These are phyloP conservation scores for Channallabes apus DNA, from an alignment of 2,797 vertebrate genomes.

Conservation along the genomic window DNA sequence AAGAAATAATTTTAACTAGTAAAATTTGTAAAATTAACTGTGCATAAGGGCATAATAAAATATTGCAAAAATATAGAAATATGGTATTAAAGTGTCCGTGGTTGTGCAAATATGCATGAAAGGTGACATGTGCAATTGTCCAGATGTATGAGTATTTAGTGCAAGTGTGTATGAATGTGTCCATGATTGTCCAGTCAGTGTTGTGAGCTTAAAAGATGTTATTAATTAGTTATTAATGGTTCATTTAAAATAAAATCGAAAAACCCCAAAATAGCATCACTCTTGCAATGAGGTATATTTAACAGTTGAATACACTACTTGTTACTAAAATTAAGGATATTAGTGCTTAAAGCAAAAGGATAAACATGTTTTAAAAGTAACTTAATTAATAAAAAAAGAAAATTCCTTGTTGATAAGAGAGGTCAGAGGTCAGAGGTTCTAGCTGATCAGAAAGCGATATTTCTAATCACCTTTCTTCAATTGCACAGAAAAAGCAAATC, in stretches of 20 bases:
- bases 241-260: not conserved
- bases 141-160: too few relatives aligned
- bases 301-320: not conserved
- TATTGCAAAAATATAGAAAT: too few relatives aligned
- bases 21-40: too few relatives aligned
- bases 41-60: too few relatives aligned
- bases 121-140: too few relatives aligned
- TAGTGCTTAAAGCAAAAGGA: not conserved
- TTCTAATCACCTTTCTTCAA: not conserved
- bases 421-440: not conserved
- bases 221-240: too few relatives aligned
- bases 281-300: not conserved
- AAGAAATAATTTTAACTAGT: too few relatives aligned
- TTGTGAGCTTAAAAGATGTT: too few relatives aligned
- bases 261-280: not conserved
- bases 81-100: too few relatives aligned
- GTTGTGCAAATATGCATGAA: too few relatives aligned
- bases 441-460: not conserved
- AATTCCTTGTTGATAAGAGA: not conserved
- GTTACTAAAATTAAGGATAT: not conserved
- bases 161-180: too few relatives aligned
- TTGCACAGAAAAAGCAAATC: not conserved
- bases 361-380: not conserved
- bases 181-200: too few relatives aligned
- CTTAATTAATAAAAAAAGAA: not conserved